phyloP scores from a whole-genome alignment of 2,113 vertebrate genomes.

The Amia ocellicauda region DNA sequence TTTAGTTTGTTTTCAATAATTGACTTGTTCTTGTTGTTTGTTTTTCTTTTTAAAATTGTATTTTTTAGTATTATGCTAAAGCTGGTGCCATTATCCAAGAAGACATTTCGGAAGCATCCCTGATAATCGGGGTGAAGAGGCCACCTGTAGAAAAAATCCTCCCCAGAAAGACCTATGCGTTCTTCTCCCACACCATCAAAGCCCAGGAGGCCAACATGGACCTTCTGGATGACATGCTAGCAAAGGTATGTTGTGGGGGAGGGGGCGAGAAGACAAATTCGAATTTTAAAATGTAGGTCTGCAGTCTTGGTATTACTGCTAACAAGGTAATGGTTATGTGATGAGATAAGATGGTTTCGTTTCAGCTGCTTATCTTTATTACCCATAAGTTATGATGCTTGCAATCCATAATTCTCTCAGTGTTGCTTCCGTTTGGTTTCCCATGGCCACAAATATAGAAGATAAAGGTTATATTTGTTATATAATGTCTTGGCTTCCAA shows the following conservation, averaged over 20 bases:
- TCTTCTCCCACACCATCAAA: slow-evolving; percentile 98
- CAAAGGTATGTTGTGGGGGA: slow-evolving; percentile 68
- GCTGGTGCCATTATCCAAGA: slow-evolving; percentile 89
- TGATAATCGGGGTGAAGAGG: slow-evolving; percentile 93
- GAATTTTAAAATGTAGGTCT: neutral
- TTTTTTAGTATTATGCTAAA: slow-evolving; percentile 80
- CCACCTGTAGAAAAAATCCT: slow-evolving; percentile 86
- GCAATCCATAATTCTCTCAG: too few relatives aligned
- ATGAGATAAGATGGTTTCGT: too few relatives aligned
- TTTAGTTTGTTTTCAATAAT: too few relatives aligned
- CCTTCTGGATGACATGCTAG: slow-evolving; percentile 86
- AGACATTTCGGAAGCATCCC: slow-evolving; percentile 88
- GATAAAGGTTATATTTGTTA: too few relatives aligned
- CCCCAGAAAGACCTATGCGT: slow-evolving; percentile 89
- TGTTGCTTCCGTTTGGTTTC: too few relatives aligned
- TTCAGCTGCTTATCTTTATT: too few relatives aligned
- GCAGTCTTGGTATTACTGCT: neutral
- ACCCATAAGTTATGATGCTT: too few relatives aligned
- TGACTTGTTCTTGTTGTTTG: too few relatives aligned
- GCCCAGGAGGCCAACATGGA: slow-evolving; percentile 95
- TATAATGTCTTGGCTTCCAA: too few relatives aligned
- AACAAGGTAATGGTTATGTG: neutral
- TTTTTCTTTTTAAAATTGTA: neutral
- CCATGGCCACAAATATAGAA: too few relatives aligned
- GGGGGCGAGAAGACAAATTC: too few relatives aligned